Conservation (phyloP, 2,797 vertebrate species). For the Sebastes alutus region DNA sequence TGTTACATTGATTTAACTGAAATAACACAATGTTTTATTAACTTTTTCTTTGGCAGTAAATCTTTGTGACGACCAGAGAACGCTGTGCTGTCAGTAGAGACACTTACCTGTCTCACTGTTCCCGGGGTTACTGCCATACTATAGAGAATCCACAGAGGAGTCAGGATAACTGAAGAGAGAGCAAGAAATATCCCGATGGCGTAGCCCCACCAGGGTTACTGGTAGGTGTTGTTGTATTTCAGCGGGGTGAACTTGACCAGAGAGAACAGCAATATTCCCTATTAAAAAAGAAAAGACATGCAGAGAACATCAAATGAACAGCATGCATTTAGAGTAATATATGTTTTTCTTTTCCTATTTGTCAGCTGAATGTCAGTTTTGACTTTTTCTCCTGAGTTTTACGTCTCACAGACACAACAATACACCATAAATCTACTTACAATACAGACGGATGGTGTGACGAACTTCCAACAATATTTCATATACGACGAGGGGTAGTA, state of each 20-base stretch:
- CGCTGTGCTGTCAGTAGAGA: not conserved
- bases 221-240: slow-evolving; percentile 71
- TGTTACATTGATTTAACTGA: not conserved
- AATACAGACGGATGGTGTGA: not conserved
- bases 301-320: not conserved
- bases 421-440: not conserved
- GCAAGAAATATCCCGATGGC: slow-evolving; percentile 64
- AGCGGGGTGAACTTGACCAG: slow-evolving; percentile 69
- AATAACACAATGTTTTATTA: not conserved
- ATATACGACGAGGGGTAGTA: not conserved
- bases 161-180: slow-evolving; percentile 57
- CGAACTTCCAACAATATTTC: not conserved
- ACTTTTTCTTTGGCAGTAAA: not conserved
- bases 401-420: not conserved
- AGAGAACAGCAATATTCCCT: slow-evolving; percentile 71
- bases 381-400: not conserved
- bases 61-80: not conserved
- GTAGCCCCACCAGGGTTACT: slow-evolving; percentile 76
- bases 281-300: not conserved
- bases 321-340: not conserved
- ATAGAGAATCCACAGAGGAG: not conserved
- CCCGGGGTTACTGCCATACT: not conserved
- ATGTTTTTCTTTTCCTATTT: not conserved
- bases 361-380: not conserved
- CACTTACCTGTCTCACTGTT: not conserved